These are phyloP conservation scores for Megastigmus dorsalis DNA, from an alignment of 2,888 invertebrate species.

Conservation along the genomic window DNA sequence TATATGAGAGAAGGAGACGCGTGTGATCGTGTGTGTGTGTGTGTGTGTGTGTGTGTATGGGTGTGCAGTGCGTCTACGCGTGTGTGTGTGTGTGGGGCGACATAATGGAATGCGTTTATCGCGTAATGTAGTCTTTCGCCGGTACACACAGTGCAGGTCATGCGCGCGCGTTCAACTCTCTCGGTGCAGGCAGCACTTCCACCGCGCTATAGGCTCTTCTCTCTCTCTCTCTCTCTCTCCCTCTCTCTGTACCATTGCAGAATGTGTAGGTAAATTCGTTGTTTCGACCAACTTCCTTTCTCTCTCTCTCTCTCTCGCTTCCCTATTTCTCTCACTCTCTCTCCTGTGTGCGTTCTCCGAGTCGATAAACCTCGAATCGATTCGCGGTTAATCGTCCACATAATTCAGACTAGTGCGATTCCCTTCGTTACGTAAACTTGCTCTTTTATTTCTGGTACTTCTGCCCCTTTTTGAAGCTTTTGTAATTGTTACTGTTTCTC, in stretches of 20 bases:
- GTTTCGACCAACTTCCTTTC: too few relatives aligned
- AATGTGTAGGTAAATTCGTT: neutral
- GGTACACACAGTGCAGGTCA: neutral
- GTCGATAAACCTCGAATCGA: constrained; percentile 56
- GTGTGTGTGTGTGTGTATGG: too few relatives aligned
- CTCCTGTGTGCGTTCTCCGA: too few relatives aligned
- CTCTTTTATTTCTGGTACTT: neutral
- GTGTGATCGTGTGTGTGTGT: too few relatives aligned
- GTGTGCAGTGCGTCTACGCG: neutral
- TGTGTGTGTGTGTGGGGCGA: neutral
- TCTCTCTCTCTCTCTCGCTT: too few relatives aligned
- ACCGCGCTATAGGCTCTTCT: too few relatives aligned
- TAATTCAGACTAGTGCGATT: constrained; percentile 54
- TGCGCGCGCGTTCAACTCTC: constrained; percentile 6
- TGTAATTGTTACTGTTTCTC: too few relatives aligned
- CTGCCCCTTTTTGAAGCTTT: neutral
- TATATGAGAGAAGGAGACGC: too few relatives aligned
- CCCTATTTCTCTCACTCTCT: too few relatives aligned
- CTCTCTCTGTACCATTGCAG: too few relatives aligned
- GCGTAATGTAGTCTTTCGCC: constrained; percentile 9
- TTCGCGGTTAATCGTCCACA: constrained; percentile 59
- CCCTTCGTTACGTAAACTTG: neutral
- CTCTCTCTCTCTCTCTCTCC: too few relatives aligned
- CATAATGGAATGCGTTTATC: constrained; percentile 10
- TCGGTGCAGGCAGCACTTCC: neutral